Base-by-base conservation (phyloP, 2,888 invertebrate genomes). In the Chirona hameri region DNA sequence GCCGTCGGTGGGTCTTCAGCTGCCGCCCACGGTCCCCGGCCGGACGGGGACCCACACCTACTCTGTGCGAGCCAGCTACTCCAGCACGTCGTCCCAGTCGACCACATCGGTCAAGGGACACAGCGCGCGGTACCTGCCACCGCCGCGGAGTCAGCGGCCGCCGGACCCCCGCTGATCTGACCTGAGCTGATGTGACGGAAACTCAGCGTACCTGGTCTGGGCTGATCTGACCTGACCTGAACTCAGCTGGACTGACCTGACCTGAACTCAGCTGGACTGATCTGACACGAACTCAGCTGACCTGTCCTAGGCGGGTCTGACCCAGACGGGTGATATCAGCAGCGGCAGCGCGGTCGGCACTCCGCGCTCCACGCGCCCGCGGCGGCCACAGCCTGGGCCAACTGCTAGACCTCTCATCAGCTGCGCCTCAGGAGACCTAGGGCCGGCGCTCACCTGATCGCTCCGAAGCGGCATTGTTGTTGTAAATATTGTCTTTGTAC, bases 31-130 rank as follows among this genome's bases (percentile, higher is more conserved):
- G 0, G 24, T 7, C 10, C 18, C 7, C 39, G 3, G 10, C 76
- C 39, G 76, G 52, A 52, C 52, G 52, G 15, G 12, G 7, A 52
- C 52, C 3, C 76, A 24, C 21, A 76, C 76, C 24, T 76, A 76
- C 76, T 76, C 76, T 5, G 76, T 76, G 46, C 76, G 76, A 10
- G 39, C 27, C 15, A 76, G 76, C 76, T 76, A 76, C 27, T 76
- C 76, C 9, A 76, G 39, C 12, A 46, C 76, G 24, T 46, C 76
- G n/a, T 76, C 76, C 1, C 39, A 14, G 24, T 76, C 76, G 46
- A 46, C 76, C 5, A 76, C 46, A 0, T 76, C 76, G 10, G 14
- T 18, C 21, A 7, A 1, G 18, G 14, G 24, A 10, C 76, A 24
- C n/a, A 4, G 3, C 7, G 18, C 18, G 21, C 39, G 12, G 4